Conservation (phyloP, 2,888 invertebrate species). For the Leptopilina syphax region DNA sequence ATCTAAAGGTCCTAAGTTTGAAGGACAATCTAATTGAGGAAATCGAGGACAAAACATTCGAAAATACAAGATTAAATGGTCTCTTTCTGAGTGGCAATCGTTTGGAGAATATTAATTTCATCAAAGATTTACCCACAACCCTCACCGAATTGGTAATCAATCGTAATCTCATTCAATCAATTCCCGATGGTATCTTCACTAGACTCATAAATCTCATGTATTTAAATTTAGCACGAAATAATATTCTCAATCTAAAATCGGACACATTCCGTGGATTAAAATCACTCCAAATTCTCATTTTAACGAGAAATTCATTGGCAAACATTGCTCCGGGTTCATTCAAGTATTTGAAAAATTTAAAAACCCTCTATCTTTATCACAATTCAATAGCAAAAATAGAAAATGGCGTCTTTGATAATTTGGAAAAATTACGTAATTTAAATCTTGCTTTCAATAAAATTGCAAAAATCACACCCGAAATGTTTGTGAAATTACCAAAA, state of each 20-base stretch:
- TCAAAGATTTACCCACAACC: slow-evolving; percentile 58
- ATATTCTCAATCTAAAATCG: slow-evolving; percentile 52
- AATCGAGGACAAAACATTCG: slow-evolving; percentile 73
- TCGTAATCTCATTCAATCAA: slow-evolving; percentile 55
- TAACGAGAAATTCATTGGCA: slow-evolving; percentile 50
- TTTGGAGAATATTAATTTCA: slow-evolving; percentile 58
- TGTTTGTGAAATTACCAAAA: slow-evolving; percentile 71
- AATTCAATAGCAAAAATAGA: slow-evolving; percentile 63
- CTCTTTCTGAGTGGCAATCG: slow-evolving; percentile 58
- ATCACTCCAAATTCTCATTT: slow-evolving; percentile 49
- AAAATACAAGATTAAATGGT: slow-evolving; percentile 65
- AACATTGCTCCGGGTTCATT: slow-evolving; percentile 50
- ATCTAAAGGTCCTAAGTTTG: slow-evolving; percentile 72
- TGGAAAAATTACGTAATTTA: slow-evolving; percentile 73
- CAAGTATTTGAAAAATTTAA: slow-evolving; percentile 53
- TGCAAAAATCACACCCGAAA: slow-evolving; percentile 69
- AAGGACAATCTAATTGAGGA: slow-evolving; percentile 71
- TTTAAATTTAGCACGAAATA: slow-evolving; percentile 60
- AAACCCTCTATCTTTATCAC: slow-evolving; percentile 52
- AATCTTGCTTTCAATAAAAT: slow-evolving; percentile 75
- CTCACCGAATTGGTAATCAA: slow-evolving; percentile 55
- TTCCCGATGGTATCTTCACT: slow-evolving; percentile 56
- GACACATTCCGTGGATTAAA: slow-evolving; percentile 50
- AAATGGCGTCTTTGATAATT: slow-evolving; percentile 71
- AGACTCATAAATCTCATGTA: slow-evolving; percentile 50